These are phyloP conservation scores for Capromys pilorides DNA, from an alignment of 2,797 vertebrate genomes.

Conservation along the genomic window DNA sequence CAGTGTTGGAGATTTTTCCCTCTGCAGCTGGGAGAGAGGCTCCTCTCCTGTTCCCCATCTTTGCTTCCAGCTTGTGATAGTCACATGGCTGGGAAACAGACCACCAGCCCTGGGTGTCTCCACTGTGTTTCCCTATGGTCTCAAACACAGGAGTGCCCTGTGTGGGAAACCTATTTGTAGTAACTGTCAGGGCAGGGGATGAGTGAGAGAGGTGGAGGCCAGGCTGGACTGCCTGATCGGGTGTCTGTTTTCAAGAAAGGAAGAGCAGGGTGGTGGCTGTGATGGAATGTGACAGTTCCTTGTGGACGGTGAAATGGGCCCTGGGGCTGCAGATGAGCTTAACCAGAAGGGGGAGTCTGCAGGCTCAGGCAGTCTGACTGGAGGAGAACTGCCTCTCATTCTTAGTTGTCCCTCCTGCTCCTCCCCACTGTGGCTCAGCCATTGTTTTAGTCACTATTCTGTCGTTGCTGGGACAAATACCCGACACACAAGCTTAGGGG, in stretches of 20 bases:
- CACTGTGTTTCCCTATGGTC: not conserved
- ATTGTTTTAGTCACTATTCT: too few species aligned
- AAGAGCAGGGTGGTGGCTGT: not conserved
- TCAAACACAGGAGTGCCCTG: not conserved
- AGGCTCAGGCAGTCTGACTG: not conserved
- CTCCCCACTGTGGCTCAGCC: not conserved
- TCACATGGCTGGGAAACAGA: not conserved
- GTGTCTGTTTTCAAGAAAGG: not conserved
- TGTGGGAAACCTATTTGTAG: not conserved
- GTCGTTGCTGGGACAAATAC: too few species aligned
- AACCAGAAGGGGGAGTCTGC: not conserved
- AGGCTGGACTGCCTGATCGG: too few species aligned
- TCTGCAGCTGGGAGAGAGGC: slow-evolving; percentile 21
- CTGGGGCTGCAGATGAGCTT: not conserved
- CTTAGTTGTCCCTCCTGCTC: not conserved
- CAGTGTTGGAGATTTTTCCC: slow-evolving; percentile 25
- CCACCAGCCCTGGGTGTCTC: not conserved
- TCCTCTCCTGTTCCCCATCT: slow-evolving; percentile 4
- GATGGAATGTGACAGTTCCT: not conserved
- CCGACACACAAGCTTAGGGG: too few species aligned
- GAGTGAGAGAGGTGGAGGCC: not conserved
- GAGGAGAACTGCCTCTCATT: not conserved
- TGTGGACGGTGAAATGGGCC: not conserved
- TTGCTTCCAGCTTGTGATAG: not conserved
- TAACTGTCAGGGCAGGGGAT: not conserved